These are phyloP conservation scores for Seriola rivoliana DNA, from an alignment of 2,113 vertebrate genomes.

Conservation along the genomic window DNA sequence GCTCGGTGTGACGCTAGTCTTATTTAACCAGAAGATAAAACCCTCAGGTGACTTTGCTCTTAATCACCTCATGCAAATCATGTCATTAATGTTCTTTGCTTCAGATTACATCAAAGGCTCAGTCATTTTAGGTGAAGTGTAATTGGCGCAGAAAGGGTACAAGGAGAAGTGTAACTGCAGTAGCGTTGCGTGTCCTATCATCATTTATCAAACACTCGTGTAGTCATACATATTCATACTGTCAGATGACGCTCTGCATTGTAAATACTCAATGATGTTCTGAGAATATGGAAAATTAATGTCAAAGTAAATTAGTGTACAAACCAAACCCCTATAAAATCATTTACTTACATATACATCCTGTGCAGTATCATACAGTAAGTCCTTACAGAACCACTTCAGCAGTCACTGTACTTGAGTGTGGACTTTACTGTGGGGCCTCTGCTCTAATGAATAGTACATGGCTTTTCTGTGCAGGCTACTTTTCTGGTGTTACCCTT, in stretches of 20 bases:
- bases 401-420: no score
- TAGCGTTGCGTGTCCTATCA: constrained; percentile 60
- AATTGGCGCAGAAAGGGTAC: constrained; percentile 57
- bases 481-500: not conserved
- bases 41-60: constrained; percentile 65
- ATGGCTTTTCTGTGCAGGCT: not conserved
- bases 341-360: constrained; percentile 7
- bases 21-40: constrained; percentile 50
- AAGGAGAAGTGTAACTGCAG: constrained; percentile 37
- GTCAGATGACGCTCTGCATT: constrained; percentile 53
- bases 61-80: constrained; percentile 74
- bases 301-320: constrained; percentile 51
- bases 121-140: constrained; percentile 57
- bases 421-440: not conserved
- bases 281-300: constrained; percentile 47
- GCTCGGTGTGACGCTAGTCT: constrained; percentile 40
- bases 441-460: constrained; percentile 1
- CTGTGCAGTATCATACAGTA: not conserved
- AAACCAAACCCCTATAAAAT: constrained; percentile 8
- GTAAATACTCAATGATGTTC: constrained; percentile 58
- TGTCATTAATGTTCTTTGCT: constrained; percentile 68
- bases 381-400: not conserved
- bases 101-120: constrained; percentile 74
- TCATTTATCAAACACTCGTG: constrained; percentile 69
- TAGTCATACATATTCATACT: constrained; percentile 66